Evolutionary conservation across 1,140 invertebrate genomes (phyloP), one percentile per base, ranked within the genome.

Genomic region (Drosophila nigrodunni): DNA sequence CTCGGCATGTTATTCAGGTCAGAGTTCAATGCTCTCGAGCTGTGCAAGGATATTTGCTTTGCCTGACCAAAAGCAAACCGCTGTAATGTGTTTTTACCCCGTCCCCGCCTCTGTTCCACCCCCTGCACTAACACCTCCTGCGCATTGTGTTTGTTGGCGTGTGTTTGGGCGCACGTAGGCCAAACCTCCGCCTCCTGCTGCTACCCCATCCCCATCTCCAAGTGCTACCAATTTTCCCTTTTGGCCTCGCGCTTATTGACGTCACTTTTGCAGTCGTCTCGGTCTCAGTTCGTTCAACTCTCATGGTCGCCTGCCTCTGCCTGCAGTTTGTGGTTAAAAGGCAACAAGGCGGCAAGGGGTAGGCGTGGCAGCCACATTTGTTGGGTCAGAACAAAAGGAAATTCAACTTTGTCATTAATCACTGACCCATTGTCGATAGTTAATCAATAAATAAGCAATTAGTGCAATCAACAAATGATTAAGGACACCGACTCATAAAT

Each of bases 201-300:
- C 46, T 54, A 78, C 60, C 47, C 44, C 35, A 37, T 15, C 15
- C 6, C 11, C 30, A 47, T 30, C 44, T 58, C 7, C 43, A 37
- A n/a, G 47, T 11, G 49, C 37, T 44, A 13, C 34, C 68, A 15
- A 69, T 55, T 46, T 77, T 74, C 67, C 78, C 71, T 54, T 74
- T 80, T 88, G 83, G 85, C 85, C 85, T 89, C 85, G 85, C 71
- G 85, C 85, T 81, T 77, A 89, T 89, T 89, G 85, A 89, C 85
- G 85, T 89, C 85, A 89, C 74, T 89, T 78, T 50, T 88, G 85
- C 85, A 88, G 85, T 88, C 65, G 59, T 47, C 83, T 80, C 74
- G 52, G 65, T 30, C 83, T 83, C 74, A 89, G 83, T 88, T 88
- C 83, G 62, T 88, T 88, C 85, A 88, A 88, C 85, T 57, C 80